Evolutionary conservation across 2,797 vertebrate genomes (phyloP), one percentile per base, ranked within the genome.

Genomic region (Falco cherrug): DNA sequence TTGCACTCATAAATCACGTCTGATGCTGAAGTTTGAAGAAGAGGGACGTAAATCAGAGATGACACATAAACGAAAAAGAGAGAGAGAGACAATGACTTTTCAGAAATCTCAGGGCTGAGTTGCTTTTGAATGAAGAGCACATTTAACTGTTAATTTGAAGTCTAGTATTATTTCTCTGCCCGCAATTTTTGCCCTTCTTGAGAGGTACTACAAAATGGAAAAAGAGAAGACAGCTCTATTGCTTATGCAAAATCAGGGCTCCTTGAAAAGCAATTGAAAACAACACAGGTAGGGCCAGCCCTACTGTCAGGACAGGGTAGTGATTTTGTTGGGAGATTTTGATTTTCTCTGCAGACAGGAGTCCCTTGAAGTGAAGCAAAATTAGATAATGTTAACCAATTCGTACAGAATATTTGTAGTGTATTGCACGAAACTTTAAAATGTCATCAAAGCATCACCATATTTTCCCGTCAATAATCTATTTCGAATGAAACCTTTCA

Each of bases 1-100:
- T 93, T 94, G 71, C 53, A 56, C 54, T 89, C 53, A 1, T 97
- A 96, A 92, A 80, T 97, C 89, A 94, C 57, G 29, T 63, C 45
- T 89, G 65, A 89, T 71, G 67, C 25, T 45, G 71, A 94, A 78
- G 47, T 88, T 87, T 95, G 89, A 90, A 76, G 53, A 84, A 69
- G 61, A 90, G 81, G 57, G 37, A 71, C 69, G 33, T 75, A 95
- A 93, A 93, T 95, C 90, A 96, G 70, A 92, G 60, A 28, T 1
- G 11, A 83, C 78, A 84, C 15, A 68, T 80, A 79, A 92, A 87
- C 0, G 1, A 69, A 80, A 68, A 59, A 76, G 45, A 69, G 64
- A 57, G 64, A 57, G 41, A 69, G 24, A 80, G 19, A 71, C 43
- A 95, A 85, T 80, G 75, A 83, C 91, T 85, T 69, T 37, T 84